Percentiles rank a stretch among this genome's conserved stretches.
Conservation (phyloP, 2,797 vertebrate species). For the Gymnothorax reevesii region DNA sequence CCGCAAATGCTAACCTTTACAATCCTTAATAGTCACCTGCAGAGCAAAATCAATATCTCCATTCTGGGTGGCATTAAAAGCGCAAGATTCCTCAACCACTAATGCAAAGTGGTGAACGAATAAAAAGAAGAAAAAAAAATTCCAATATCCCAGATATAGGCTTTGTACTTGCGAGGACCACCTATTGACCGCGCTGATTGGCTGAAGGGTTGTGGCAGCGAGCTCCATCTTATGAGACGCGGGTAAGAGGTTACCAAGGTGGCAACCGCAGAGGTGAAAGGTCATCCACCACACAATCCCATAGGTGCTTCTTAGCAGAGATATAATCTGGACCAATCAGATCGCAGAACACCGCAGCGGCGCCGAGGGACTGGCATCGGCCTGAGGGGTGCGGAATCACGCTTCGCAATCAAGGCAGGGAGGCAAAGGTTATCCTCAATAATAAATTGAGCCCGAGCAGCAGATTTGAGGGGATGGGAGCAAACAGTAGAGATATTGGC, state of each 20-base stretch:
- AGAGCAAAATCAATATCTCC: background rate
- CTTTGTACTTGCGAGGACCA: background rate
- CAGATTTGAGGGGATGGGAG: background rate
- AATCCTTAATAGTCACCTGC: background rate
- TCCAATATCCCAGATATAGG: background rate
- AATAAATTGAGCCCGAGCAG: background rate
- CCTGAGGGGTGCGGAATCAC: background rate
- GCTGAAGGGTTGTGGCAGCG: background rate
- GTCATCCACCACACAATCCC: background rate
- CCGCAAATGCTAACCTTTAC: background rate
- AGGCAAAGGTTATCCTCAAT: background rate
- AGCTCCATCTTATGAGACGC: background rate
- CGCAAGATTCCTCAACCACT: background rate
- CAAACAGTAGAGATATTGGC: slow-evolving; percentile 8
- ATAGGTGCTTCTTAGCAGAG: background rate
- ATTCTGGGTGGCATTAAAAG: background rate
- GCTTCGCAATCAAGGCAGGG: background rate
- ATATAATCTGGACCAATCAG: background rate
- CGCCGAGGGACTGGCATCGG: background rate
- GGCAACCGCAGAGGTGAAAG: background rate
- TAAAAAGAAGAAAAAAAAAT: background rate
- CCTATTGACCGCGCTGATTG: background rate
- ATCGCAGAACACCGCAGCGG: background rate
- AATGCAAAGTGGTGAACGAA: background rate
- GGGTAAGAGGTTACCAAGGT: background rate